Percentiles rank a stretch among this genome's conserved stretches.
Conservation (phyloP, 2,888 invertebrate species). For the Eudasyphora cyanicolor region DNA sequence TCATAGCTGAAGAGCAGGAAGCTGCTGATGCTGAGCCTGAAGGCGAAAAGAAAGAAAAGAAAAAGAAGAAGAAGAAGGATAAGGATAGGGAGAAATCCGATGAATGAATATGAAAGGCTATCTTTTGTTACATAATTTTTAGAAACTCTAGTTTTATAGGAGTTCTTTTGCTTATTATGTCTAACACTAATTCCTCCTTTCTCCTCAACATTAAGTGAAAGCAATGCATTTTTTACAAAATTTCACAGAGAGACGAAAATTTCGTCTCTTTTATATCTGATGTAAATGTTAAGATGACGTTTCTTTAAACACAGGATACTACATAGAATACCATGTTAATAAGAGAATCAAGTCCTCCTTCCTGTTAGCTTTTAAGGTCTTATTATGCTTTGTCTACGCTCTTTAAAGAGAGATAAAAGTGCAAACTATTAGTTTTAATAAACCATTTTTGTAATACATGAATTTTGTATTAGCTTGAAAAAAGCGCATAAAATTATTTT, state of each 20-base stretch:
- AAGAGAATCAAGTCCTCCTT: conserved; percentile 2
- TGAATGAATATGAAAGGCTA: conserved; percentile 27
- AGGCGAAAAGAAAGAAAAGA: conserved; percentile 77
- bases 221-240: conserved; percentile 50
- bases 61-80: conserved; percentile 90
- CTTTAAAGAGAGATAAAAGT: conserved; percentile 2
- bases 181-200: neutral
- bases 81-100: conserved; percentile 83
- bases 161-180: conserved; percentile 5
- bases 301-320: neutral
- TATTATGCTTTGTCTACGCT: conserved; percentile 23
- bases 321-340: neutral
- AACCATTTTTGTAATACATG: conserved; percentile 52
- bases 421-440: conserved; percentile 57
- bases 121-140: neutral
- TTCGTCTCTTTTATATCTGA: neutral
- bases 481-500: conserved; percentile 50
- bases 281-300: neutral
- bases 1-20: conserved; percentile 71
- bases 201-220: neutral
- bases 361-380: conserved; percentile 44
- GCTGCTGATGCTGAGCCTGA: conserved; percentile 75
- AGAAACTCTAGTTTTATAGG: conserved; percentile 11
- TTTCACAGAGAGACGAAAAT: no score
- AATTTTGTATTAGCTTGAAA: conserved; percentile 61